Evolutionary conservation across 2,113 vertebrate genomes (phyloP), one percentile per base, ranked within the genome.

Genomic region (Cottus gobio): DNA sequence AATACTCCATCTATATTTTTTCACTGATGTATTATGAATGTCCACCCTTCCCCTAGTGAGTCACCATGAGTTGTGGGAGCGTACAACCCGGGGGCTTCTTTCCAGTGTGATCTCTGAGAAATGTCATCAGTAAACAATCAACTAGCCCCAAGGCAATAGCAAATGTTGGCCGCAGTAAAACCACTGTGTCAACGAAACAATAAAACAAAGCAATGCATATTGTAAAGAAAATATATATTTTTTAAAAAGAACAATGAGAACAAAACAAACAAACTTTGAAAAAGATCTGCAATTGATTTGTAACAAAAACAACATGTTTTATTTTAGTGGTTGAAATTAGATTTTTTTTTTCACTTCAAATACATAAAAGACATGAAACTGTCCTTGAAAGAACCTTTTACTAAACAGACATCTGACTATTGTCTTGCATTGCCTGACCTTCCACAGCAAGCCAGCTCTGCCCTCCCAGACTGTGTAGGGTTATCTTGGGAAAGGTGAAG

Each of bases 41-140:
- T 76, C 42, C 48, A 65, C 30, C 52, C 58, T 58, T 64, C 85
- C 80, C 78, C 76, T 52, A 63, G 61, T 79, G 83, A 84, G 50
- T 88, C 82, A 84, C 63, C 58, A 70, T 61, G 39, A 79, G 70
- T 76, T 75, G 68, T 82, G 71, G 77, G 76, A 77, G 42, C 30
- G 6, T 0, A 61, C 30, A 50, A 52, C 42, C 12, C 7, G 10
- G 44, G 77, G 56, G 48, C 80, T 77, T 82, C 30, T 77, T 83
- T 80, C 79, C 72, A 60, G 71, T 44, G 9, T 72, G 20, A 64
- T 85, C 34, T 73, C 63, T 71, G 83, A 52, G 69, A 76, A 77
- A 71, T 75, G 64, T 84, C 60, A 39, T 88, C 75, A 82, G 72
- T 77, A 80, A 88, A 82, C 75, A 86, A 77, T 18, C 26, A 64